A percentile compares a stretch with the other conserved stretches of the same genome.
Conservation (phyloP, 2,888 invertebrate species). For the Cremastinae sp. region DNA sequence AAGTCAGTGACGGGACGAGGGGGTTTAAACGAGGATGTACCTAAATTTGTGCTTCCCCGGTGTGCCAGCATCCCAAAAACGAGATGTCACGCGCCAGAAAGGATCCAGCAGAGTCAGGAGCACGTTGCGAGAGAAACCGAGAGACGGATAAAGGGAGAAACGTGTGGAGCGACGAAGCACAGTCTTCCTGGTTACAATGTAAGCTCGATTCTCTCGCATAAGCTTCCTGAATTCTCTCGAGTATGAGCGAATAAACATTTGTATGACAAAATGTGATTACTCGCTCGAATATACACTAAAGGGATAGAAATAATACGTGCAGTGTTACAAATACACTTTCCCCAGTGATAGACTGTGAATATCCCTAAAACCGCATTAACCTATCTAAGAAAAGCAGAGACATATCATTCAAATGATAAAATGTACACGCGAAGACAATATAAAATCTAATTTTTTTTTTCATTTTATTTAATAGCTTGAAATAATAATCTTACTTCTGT, state of each 20-base stretch:
- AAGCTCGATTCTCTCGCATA: constrained; percentile 30
- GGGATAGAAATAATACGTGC: too few relatives aligned
- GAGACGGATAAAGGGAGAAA: background rate
- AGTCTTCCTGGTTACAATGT: constrained; percentile 24
- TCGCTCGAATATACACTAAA: too few relatives aligned
- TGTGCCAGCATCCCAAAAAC: constrained; percentile 40
- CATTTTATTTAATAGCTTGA: too few relatives aligned
- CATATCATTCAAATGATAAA: constrained; percentile 3
- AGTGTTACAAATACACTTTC: too few relatives aligned
- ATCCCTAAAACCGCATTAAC: too few relatives aligned
- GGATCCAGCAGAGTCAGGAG: constrained; percentile 20
- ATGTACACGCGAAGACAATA: too few relatives aligned
- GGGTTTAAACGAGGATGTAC: background rate
- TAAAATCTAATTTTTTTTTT: too few relatives aligned
- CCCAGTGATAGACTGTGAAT: too few relatives aligned
- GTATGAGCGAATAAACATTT: background rate
- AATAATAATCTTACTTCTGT: too few relatives aligned
- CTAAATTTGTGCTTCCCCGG: background rate
- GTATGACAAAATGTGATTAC: too few relatives aligned
- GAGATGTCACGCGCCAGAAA: constrained; percentile 38
- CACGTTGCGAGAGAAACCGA: too few relatives aligned
- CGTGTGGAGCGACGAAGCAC: constrained; percentile 8
- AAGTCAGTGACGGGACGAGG: constrained; percentile 51
- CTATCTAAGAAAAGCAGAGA: too few relatives aligned
- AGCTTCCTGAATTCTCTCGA: background rate